Evolutionary conservation across 2,113 vertebrate species (phyloP).

Genomic region (Colius striatus): DNA sequence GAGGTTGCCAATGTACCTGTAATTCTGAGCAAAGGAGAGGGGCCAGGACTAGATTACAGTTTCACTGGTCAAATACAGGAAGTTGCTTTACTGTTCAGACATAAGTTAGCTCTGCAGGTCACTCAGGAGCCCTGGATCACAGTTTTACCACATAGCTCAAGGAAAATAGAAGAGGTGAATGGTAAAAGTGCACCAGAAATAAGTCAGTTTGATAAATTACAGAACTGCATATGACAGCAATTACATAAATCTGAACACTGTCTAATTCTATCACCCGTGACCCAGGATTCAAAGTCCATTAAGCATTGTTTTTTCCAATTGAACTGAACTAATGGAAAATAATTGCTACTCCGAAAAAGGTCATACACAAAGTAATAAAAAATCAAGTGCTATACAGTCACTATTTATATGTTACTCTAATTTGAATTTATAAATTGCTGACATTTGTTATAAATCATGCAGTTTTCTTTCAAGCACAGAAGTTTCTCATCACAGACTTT

Average conservation of each 20-base stretch:
- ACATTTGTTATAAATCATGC: conserved; percentile 22
- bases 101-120: not conserved
- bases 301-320: not conserved
- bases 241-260: not conserved
- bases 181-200: not conserved
- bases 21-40: not conserved
- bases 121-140: not conserved
- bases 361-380: conserved; percentile 15
- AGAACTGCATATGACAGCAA: not conserved
- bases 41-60: not conserved
- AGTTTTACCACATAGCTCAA: not conserved
- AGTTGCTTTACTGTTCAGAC: not conserved
- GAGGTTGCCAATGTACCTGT: not conserved
- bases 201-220: not conserved
- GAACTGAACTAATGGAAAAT: conserved; percentile 49
- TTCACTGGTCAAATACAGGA: not conserved
- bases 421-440: conserved; percentile 21
- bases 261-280: not conserved
- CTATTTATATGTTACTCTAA: conserved; percentile 5
- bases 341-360: conserved; percentile 38
- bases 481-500: not conserved
- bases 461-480: not conserved
- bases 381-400: not conserved
- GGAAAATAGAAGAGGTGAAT: not conserved
- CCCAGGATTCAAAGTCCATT: conserved; percentile 24